Evolutionary conservation across 2,888 invertebrate species (phyloP), one percentile per base, ranked within the genome.

Genomic region (Corythucha ciliata): DNA sequence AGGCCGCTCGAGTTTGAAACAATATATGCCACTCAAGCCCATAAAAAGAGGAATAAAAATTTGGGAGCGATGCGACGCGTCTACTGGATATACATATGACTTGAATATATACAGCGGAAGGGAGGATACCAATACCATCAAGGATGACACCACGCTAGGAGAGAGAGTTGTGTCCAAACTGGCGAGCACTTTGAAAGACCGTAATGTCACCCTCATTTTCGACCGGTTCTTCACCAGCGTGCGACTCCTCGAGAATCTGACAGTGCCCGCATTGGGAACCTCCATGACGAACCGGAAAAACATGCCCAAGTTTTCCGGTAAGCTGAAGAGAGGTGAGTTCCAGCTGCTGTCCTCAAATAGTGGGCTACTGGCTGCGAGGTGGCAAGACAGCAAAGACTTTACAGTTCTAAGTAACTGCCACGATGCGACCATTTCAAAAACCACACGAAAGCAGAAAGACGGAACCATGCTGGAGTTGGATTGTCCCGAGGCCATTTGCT

Each of bases 301-400:
- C n/a, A n/a, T n/a, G n/a, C n/a, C n/a, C n/a, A n/a, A n/a, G n/a
- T n/a, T n/a, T n/a, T n/a, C n/a, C n/a, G n/a, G n/a, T n/a, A n/a
- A n/a, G n/a, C n/a, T n/a, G n/a, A n/a, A n/a, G n/a, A n/a, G n/a
- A n/a, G n/a, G n/a, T n/a, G n/a, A n/a, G n/a, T n/a, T n/a, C n/a
- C n/a, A n/a, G n/a, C n/a, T n/a, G n/a, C n/a, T n/a, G n/a, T n/a
- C n/a, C n/a, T n/a, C n/a, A n/a, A n/a, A n/a, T n/a, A n/a, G n/a
- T n/a, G 59, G 60, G 48, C 45, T 56, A 18, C 8, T 59, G 25
- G 60, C 60, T 39, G 54, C 56, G 37, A 56, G 58, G 54, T 61
- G 62, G 62, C 52, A 58, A 52, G 62, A 63, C 42, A 63, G 61
- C 27, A 64, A 65, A 56, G 60, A 64, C 36, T 58, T 63, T 42